Evolutionary conservation across 2,888 invertebrate genomes (phyloP).

Genomic region (Balanococcus diminutus): DNA sequence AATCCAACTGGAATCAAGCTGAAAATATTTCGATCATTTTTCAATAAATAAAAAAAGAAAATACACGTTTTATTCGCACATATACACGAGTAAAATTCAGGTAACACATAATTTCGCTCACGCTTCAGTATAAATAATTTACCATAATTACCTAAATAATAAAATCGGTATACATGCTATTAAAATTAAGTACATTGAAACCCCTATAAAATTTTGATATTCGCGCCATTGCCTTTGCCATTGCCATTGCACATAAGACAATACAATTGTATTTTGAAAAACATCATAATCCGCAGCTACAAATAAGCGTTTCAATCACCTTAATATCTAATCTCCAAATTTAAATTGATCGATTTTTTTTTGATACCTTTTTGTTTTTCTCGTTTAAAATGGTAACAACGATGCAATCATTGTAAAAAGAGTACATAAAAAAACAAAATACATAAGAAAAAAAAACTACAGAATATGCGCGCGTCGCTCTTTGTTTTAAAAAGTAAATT

Average conservation of each 20-base stretch:
- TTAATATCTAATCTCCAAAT: neutral
- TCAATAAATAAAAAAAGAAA: slow-evolving; percentile 3
- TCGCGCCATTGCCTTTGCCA: too few species aligned
- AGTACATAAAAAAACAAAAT: neutral
- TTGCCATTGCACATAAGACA: neutral
- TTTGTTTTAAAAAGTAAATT: neutral
- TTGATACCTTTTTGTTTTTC: neutral
- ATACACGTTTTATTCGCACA: slow-evolving; percentile 3
- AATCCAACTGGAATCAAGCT: too few species aligned
- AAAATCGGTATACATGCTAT: slow-evolving; percentile 13
- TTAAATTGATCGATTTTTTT: neutral
- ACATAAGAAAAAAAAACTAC: neutral
- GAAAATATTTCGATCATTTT: neutral
- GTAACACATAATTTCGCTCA: slow-evolving; percentile 3
- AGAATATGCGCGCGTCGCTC: neutral
- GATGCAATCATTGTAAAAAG: slow-evolving; percentile 22
- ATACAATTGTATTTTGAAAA: neutral
- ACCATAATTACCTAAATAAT: neutral
- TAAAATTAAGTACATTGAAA: neutral
- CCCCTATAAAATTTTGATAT: neutral
- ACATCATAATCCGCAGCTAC: neutral
- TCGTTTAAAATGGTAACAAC: slow-evolving; percentile 29
- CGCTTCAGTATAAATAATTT: neutral
- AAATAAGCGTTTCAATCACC: slow-evolving; percentile 5
- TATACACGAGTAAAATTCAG: slow-evolving; percentile 27